Evolutionary conservation across 2,888 invertebrate genomes (phyloP).

Genomic region (Anarsia innoxiella): DNA sequence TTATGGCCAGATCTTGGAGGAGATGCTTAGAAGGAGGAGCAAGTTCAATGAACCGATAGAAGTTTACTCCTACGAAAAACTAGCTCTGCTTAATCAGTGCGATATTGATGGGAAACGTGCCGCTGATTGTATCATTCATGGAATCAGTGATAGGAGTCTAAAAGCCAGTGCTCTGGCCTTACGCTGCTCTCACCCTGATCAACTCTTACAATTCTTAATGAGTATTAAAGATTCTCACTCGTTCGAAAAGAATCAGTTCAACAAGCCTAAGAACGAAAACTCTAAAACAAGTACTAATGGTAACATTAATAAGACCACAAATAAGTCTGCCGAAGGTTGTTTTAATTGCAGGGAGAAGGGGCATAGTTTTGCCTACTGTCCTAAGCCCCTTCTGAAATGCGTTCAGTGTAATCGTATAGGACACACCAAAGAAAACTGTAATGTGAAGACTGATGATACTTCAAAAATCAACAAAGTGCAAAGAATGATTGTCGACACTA

Average conservation of each 20-base stretch:
- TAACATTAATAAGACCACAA: background rate
- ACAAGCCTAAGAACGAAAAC: no score
- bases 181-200: conserved; percentile 16
- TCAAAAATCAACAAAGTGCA: background rate
- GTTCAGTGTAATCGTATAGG: conserved; percentile 4
- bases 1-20: conserved; percentile 17
- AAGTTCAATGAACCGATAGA: conserved; percentile 14
- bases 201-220: conserved; percentile 14
- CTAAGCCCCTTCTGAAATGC: conserved; percentile 15
- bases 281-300: no score
- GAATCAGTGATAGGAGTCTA: conserved; percentile 14
- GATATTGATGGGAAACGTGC: conserved; percentile 10
- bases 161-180: conserved; percentile 15
- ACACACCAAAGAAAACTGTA: background rate
- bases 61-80: conserved; percentile 15
- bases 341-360: conserved; percentile 17
- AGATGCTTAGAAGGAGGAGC: conserved; percentile 17
- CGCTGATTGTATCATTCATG: conserved; percentile 17
- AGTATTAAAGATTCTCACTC: conserved; percentile 12
- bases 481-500: conserved; percentile 1
- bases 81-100: conserved; percentile 14
- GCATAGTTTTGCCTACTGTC: conserved; percentile 14
- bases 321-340: conserved; percentile 5
- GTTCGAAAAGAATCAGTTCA: background rate
- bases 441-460: background rate